Evolutionary conservation across 1,140 invertebrate genomes (phyloP).

Genomic region (Drosophila busckii): DNA sequence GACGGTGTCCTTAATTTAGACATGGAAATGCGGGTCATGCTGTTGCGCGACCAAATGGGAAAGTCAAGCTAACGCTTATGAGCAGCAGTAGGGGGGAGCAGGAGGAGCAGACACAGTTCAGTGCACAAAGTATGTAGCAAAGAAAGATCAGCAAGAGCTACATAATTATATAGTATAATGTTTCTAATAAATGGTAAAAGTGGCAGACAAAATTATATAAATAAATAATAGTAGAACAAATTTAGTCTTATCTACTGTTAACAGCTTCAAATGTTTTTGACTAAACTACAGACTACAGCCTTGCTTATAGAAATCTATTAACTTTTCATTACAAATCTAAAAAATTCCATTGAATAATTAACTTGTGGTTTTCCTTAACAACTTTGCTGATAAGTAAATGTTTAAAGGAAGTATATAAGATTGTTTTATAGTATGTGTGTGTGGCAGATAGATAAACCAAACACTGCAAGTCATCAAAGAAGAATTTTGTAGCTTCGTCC

Average conservation of each 20-base stretch:
- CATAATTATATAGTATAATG: too few relatives aligned
- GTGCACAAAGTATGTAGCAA: neutral
- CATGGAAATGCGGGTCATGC: conserved; percentile 67
- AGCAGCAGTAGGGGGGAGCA: neutral
- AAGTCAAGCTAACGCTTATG: conserved; percentile 24
- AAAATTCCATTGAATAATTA: too few relatives aligned
- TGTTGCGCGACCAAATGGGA: conserved; percentile 11
- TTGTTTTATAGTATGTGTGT: conserved; percentile 7
- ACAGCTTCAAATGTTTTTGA: too few relatives aligned
- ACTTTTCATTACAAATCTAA: too few relatives aligned
- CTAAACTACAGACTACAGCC: too few relatives aligned
- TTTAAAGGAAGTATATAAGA: conserved; percentile 50
- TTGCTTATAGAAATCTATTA: too few relatives aligned
- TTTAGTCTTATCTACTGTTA: too few relatives aligned
- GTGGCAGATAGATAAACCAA: conserved; percentile 34
- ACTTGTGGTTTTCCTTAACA: conserved; percentile 30
- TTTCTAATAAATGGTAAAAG: too few relatives aligned
- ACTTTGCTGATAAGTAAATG: conserved; percentile 45
- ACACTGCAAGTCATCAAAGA: conserved; percentile 31
- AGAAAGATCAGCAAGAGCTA: conserved; percentile 6
- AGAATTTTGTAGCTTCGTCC: conserved; percentile 16
- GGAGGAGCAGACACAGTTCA: conserved; percentile 22
- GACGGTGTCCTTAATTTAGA: conserved; percentile 74
- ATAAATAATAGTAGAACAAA: too few relatives aligned
- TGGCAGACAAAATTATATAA: too few relatives aligned